Base-by-base conservation (phyloP, 2,888 invertebrate genomes). In the Listrodromus nycthemerus region DNA sequence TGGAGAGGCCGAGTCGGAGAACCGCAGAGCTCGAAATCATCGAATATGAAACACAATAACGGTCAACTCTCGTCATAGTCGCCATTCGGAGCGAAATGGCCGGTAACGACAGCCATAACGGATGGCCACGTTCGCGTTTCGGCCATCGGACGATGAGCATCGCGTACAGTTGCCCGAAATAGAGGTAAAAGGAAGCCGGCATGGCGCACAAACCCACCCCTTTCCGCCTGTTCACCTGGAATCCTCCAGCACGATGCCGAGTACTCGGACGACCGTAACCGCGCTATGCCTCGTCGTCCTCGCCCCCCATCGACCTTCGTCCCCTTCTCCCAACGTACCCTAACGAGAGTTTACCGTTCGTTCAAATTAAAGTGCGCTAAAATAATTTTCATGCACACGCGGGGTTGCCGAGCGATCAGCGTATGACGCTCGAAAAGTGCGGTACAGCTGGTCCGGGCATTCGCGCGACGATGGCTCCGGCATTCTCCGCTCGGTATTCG, bases 91-190 rank as follows among this genome's bases (percentile, higher is more conserved):
- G 58, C 81, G 83, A 84, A 84, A 84, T 85, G 79, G 82, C 83
- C 85, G 83, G 81, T 81, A 83, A 85, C 85, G 83, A 84, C 79
- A 82, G 79, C 83, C 79, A 85, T 85, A 83, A 81, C 82, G 83
- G 82, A 85, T 84, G 83, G 75, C 78, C 74, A 84, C 81, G 75
- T 75, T 84, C 70, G 74, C 58, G 81, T 81, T 78, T 27, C 41
- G 81, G 55, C 70, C 75, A 50, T 70, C 66, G 45, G n/a, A 33
- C 71, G 55, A 73, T 52, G 73, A 80, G 50, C 75, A 81, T 41
- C 55, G 52, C 69, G 55, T 61, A 37, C 58, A 5, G 48, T 66
- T 69, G 70, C 76, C 73, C 27, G 48, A 41, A 27, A 45, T n/a
- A 61, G 66, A 58, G 75, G 73, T 41, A 78, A 85, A 76, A 52